Conservation (phyloP, 1,140 invertebrate genomes). For the Arctopsyche grandis region DNA sequence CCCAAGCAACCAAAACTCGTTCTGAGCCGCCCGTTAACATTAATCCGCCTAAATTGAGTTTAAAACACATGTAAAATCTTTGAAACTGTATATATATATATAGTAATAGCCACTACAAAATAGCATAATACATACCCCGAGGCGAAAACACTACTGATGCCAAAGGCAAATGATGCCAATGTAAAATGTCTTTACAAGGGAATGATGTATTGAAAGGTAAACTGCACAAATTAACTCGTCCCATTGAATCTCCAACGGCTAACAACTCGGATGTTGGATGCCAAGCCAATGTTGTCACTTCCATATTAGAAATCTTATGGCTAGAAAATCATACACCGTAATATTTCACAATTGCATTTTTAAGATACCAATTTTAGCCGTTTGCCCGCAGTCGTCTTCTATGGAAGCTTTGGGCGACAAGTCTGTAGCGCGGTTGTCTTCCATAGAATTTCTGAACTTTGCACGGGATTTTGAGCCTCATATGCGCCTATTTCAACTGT, state of each 20-base stretch:
- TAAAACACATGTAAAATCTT: constrained; percentile 50
- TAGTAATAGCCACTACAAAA: too few relatives aligned
- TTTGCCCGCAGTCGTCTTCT: too few relatives aligned
- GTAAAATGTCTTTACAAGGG: constrained; percentile 60
- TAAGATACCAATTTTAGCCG: constrained; percentile 20
- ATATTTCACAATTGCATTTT: neutral
- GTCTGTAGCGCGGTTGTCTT: too few relatives aligned
- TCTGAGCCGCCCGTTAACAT: constrained; percentile 64
- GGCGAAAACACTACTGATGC: constrained; percentile 60
- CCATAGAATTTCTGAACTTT: too few relatives aligned
- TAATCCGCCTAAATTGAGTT: constrained; percentile 58
- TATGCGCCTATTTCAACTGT: too few relatives aligned
- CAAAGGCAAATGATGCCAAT: constrained; percentile 64
- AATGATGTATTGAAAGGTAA: constrained; percentile 57
- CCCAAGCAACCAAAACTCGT: constrained; percentile 64
- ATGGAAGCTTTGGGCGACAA: too few relatives aligned
- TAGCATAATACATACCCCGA: constrained; percentile 56
- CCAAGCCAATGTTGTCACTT: constrained; percentile 40
- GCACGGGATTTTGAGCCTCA: too few relatives aligned
- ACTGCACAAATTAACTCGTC: constrained; percentile 58
- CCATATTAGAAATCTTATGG: constrained; percentile 25
- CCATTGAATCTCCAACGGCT: constrained; percentile 59
- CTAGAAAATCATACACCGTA: constrained; percentile 33
- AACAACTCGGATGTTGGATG: constrained; percentile 49
- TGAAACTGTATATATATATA: neutral